A percentile compares a stretch with the other conserved stretches of the same genome.
Conservation (phyloP, 2,888 invertebrate species). For the Axea sp. region DNA sequence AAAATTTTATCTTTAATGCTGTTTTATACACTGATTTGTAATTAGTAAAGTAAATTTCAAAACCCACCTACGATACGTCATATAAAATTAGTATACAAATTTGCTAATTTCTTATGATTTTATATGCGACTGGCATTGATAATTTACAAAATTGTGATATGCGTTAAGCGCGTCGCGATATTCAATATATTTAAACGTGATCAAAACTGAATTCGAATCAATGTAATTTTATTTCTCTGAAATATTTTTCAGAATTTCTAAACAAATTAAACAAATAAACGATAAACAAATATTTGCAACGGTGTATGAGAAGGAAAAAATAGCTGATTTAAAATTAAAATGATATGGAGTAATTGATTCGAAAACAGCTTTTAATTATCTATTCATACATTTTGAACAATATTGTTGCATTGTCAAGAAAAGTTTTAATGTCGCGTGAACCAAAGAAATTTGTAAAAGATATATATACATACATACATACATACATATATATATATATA, state of each 20-base stretch:
- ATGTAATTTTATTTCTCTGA: neutral
- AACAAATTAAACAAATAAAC: no score
- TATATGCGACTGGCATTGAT: slow-evolving; percentile 29
- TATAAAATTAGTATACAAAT: neutral
- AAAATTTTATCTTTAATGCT: no score
- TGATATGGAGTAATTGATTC: slow-evolving; percentile 6
- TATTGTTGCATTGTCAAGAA: slow-evolving; percentile 11
- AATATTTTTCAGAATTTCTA: neutral
- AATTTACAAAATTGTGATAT: slow-evolving; percentile 34
- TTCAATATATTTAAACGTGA: slow-evolving; percentile 8
- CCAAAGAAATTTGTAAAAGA: slow-evolving; percentile 64
- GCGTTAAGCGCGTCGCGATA: slow-evolving; percentile 34
- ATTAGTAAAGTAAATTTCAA: no score
- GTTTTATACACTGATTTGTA: no score
- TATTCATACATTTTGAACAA: slow-evolving; percentile 6
- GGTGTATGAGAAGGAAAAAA: no score
- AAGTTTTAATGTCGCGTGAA: slow-evolving; percentile 63
- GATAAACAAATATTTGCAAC: no score
- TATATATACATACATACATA: no score
- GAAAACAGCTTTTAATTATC: slow-evolving; percentile 21
- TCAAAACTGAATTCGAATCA: slow-evolving; percentile 41
- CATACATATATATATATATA: no score
- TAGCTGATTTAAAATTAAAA: neutral
- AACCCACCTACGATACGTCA: no score
- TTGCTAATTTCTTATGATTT: slow-evolving; percentile 20